These are phyloP conservation scores for Trypoxylon attenuatum DNA, from an alignment of 2,888 invertebrate species.

Conservation along the genomic window DNA sequence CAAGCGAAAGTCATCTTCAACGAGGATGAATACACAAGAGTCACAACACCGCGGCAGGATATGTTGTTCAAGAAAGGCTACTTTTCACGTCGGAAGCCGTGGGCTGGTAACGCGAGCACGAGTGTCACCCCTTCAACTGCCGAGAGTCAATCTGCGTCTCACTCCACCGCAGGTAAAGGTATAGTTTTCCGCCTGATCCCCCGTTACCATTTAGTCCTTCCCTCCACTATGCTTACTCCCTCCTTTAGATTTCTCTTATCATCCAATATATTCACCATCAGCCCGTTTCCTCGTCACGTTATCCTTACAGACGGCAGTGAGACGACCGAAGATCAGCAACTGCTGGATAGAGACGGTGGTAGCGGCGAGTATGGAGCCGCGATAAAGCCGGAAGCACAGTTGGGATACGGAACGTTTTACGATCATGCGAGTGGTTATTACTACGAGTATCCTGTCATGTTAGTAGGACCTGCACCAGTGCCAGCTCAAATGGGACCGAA, in stretches of 20 bases:
- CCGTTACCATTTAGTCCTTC: constrained; percentile 2
- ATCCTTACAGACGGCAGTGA: constrained; percentile 68
- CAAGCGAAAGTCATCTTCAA: constrained; percentile 77
- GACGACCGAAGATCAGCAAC: constrained; percentile 71
- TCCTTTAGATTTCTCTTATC: background rate
- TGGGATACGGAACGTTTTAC: constrained; percentile 69
- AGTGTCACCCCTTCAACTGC: constrained; percentile 73
- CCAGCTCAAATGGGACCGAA: constrained; percentile 64
- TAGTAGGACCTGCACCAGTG: constrained; percentile 71
- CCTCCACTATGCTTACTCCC: background rate
- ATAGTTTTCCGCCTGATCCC: constrained; percentile 37
- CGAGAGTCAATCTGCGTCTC: constrained; percentile 72
- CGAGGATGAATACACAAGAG: constrained; percentile 82
- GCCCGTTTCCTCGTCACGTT: no score
- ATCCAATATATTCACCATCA: background rate
- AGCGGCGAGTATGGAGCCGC: constrained; percentile 59
- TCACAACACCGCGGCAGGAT: constrained; percentile 83
- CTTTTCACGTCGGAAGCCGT: constrained; percentile 77
- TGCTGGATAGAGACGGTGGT: constrained; percentile 64
- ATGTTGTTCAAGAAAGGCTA: constrained; percentile 83
- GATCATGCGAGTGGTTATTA: constrained; percentile 70
- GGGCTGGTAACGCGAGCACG: constrained; percentile 67
- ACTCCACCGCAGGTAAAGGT: constrained; percentile 72
- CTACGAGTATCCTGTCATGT: constrained; percentile 72
- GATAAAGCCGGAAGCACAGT: constrained; percentile 57